A percentile compares a stretch with the other conserved stretches of the same genome.
These are phyloP conservation scores for Drosophila anomalata DNA, from an alignment of 2,888 invertebrate species.

Conservation along the genomic window DNA sequence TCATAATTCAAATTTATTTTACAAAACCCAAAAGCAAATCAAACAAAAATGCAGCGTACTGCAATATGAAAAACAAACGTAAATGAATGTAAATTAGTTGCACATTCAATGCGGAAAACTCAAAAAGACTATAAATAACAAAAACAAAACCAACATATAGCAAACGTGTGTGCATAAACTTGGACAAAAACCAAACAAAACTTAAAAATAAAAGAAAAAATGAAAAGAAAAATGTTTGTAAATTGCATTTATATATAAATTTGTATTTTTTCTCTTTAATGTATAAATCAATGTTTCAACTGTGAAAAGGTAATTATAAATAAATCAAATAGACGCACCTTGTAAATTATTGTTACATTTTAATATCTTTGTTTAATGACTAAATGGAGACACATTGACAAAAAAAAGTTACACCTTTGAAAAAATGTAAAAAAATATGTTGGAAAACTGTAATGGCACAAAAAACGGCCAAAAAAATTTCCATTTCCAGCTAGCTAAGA, in stretches of 20 bases:
- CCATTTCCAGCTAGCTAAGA: conserved; percentile 40
- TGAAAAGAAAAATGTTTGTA: conserved; percentile 45
- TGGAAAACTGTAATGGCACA: conserved; percentile 20
- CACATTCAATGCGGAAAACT: conserved; percentile 46
- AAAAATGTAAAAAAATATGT: conserved; percentile 33
- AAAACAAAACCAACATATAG: conserved; percentile 22
- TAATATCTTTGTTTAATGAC: conserved; percentile 38
- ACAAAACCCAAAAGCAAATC: conserved; percentile 25
- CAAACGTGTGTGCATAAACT: conserved; percentile 11
- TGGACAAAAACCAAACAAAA: conserved; percentile 13
- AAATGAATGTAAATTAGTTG: conserved; percentile 32
- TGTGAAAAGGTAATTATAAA: conserved; percentile 34
- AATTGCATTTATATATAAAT: conserved; percentile 60
- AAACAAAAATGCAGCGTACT: conserved; percentile 17
- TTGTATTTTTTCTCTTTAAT: conserved; percentile 46
- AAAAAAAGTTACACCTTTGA: conserved; percentile 19
- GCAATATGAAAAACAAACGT: conserved; percentile 10
- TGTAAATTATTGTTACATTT: conserved; percentile 74
- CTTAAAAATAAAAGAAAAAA: conserved; percentile 2
- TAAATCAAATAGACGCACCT: conserved; percentile 50
- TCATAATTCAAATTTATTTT: conserved; percentile 41
- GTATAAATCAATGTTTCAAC: conserved; percentile 48
- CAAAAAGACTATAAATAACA: conserved; percentile 64
- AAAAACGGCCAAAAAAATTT: conserved; percentile 23
- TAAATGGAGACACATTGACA: conserved; percentile 12